phyloP scores from a whole-genome alignment of 2,797 vertebrate species.

The Taenioides sp. region DNA sequence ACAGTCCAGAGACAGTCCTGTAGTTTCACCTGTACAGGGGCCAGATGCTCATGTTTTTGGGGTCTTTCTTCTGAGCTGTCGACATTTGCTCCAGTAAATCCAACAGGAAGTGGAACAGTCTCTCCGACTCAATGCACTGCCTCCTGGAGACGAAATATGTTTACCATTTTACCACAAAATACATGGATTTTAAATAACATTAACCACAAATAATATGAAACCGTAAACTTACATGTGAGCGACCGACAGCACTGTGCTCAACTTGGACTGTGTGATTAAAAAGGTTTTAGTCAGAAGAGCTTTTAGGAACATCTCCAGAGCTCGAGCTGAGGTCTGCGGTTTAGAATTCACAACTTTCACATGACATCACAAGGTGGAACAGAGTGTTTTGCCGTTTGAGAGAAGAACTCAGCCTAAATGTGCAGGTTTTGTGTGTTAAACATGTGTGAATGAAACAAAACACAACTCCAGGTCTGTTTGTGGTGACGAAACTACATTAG shows the following conservation, averaged over 20 bases:
- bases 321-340: conserved; percentile 66
- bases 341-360: conserved; percentile 30
- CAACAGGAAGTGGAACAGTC: conserved; percentile 77
- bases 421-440: no score
- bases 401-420: no score
- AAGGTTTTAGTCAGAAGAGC: conserved; percentile 73
- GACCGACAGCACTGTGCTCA: conserved; percentile 68
- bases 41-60: conserved; percentile 59
- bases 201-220: no score
- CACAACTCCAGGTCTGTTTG: no score
- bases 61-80: conserved; percentile 53
- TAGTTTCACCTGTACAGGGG: conserved; percentile 59
- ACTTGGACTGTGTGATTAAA: conserved; percentile 72
- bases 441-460: no score
- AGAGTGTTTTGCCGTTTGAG: no score
- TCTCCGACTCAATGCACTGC: conserved; percentile 78
- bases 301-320: conserved; percentile 77
- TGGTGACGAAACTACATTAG: no score
- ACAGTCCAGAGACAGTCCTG: no score
- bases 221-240: conserved; percentile 74
- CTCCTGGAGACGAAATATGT: conserved; percentile 53
- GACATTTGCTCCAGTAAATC: conserved; percentile 59
- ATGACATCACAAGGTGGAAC: no score
- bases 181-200: background rate
- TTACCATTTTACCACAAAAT: background rate